Base-by-base conservation (phyloP, 2,113 vertebrate species). In the Oriolus oriolus region DNA sequence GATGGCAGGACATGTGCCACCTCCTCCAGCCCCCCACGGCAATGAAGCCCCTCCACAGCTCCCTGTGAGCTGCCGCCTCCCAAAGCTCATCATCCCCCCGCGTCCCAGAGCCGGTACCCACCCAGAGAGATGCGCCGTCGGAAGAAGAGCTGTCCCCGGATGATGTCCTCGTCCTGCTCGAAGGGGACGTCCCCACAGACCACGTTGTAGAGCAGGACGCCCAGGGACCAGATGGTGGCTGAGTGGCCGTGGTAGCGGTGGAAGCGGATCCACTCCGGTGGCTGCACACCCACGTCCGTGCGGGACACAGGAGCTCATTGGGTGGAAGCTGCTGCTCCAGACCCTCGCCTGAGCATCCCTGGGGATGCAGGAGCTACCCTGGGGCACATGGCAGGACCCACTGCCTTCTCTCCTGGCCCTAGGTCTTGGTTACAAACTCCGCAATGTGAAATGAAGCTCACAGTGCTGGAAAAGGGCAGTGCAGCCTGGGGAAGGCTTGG, bases 131-230 rank as follows among this genome's bases (percentile, higher is more conserved):
- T 77, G 85, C 98, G 97, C 35, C 98, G 98, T n/a, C 98, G 97
- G 98, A 99, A 99, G 84, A 98, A 98, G 28, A 99, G 95, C n/a
- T 99, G 98, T 1, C 98, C 99, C 15, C 96, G 95, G 31, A 98
- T 41, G 35, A 99, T 99, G 97, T 99, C 99, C 69, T 99, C 98
- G 0, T 99, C 99, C 1, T 98, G 98, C 82, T 99, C 99, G 2
- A 99, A 99, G 1, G 99, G 99, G 85, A 99, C 98, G 39, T 99
- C 99, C 7, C 99, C 99, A 0, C 99, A 99, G 57, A 99, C 99
- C 99, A 99, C 99, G 74, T 99, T 98, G 2, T 99, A 99, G 9
- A 99, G 98, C 94, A 99, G 95, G 5, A 99, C 98, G 0, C 99
- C 99, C 93, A 99, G 97, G 9, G 99, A 99, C 99, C 99, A 99